Evolutionary conservation across 2,113 vertebrate genomes (phyloP).

Genomic region (Pteropus alecto): DNA sequence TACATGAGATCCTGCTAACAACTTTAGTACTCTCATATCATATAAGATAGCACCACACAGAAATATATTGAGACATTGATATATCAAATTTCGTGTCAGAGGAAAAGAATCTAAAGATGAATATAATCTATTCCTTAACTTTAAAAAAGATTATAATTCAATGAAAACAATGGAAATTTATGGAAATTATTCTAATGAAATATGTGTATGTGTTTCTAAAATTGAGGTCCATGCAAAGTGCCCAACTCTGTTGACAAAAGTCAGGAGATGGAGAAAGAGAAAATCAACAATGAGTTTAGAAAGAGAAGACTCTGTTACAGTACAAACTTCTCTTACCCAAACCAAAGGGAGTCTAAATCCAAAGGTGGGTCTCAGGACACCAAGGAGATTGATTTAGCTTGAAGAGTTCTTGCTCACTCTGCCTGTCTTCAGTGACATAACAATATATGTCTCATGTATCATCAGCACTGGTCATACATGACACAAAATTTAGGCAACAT

Average conservation of each 20-base stretch:
- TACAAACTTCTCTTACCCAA: not conserved
- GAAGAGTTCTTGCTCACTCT: not conserved
- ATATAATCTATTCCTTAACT: not conserved
- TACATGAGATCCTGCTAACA: not conserved
- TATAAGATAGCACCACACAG: not conserved
- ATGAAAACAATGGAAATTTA: not conserved
- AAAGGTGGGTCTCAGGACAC: not conserved
- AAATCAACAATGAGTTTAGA: not conserved
- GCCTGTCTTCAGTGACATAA: not conserved
- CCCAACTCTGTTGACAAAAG: not conserved
- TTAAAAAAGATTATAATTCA: not conserved
- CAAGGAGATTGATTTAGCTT: not conserved
- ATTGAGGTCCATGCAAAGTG: not conserved
- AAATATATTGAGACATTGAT: not conserved
- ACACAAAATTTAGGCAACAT: accelerated
- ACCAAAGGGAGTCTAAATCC: not conserved
- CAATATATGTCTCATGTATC: accelerated
- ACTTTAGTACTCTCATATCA: not conserved
- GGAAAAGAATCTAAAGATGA: not conserved
- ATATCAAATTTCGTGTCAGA: not conserved
- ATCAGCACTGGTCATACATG: accelerated
- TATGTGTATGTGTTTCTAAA: not conserved
- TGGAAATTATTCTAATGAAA: not conserved
- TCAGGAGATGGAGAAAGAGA: not conserved
- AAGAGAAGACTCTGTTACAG: not conserved